Percentiles rank a stretch among this genome's conserved stretches.
These are phyloP conservation scores for Bombyx mori DNA, from an alignment of 1,140 invertebrate species.

Conservation along the genomic window DNA sequence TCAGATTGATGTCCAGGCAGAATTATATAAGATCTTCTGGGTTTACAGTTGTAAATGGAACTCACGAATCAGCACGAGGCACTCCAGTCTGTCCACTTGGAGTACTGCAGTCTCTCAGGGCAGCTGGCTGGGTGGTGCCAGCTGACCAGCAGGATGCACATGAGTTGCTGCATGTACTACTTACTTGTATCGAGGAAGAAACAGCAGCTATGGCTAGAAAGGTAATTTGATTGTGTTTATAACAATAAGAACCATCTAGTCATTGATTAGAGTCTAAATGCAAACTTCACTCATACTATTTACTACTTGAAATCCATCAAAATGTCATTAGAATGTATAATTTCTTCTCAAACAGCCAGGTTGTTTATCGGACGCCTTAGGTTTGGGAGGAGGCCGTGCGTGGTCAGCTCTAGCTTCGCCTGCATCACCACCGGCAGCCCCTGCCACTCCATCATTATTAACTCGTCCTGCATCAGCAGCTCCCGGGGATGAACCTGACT, in stretches of 20 bases:
- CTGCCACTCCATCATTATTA: constrained; percentile 29
- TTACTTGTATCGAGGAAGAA: constrained; percentile 90
- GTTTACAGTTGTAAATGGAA: constrained; percentile 80
- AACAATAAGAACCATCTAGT: too few species aligned
- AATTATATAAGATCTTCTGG: constrained; percentile 8
- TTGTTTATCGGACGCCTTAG: constrained; percentile 80
- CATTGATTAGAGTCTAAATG: too few species aligned
- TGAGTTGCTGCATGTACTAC: constrained; percentile 89
- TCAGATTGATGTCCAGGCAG: too few species aligned
- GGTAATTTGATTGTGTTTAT: constrained; percentile 35
- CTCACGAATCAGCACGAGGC: constrained; percentile 76
- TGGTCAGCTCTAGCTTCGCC: constrained; percentile 53
- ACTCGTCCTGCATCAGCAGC: constrained; percentile 43
- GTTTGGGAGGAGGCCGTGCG: constrained; percentile 48
- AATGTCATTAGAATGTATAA: background rate
- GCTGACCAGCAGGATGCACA: constrained; percentile 94
- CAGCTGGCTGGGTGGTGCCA: constrained; percentile 87
- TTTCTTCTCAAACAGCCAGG: constrained; percentile 65
- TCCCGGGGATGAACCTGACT: constrained; percentile 41
- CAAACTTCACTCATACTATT: too few species aligned
- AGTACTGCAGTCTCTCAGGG: constrained; percentile 81
- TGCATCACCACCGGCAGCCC: constrained; percentile 35
- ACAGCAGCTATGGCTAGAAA: constrained; percentile 71
- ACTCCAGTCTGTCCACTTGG: constrained; percentile 80
- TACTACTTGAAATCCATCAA: background rate